These are phyloP conservation scores for Philaethria dido DNA, from an alignment of 2,888 invertebrate genomes.

Conservation along the genomic window DNA sequence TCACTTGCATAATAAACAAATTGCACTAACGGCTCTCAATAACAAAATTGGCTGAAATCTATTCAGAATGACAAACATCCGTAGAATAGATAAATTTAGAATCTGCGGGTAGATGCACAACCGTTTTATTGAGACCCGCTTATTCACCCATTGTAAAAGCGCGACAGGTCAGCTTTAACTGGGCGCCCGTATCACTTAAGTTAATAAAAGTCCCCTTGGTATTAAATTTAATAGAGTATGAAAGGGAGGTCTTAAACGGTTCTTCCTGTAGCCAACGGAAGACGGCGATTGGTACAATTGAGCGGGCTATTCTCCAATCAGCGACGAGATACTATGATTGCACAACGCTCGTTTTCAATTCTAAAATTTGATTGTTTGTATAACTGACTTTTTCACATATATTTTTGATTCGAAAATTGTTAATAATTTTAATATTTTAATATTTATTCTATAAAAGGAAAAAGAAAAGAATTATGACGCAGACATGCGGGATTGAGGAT, in stretches of 20 bases:
- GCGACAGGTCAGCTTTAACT: conserved; percentile 56
- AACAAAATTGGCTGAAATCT: conserved; percentile 73
- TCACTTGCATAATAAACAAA: conserved; percentile 49
- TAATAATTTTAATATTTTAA: too few relatives aligned
- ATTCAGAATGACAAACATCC: conserved; percentile 73
- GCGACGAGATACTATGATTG: conserved; percentile 56
- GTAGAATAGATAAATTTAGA: conserved; percentile 63
- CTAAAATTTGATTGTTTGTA: conserved; percentile 24
- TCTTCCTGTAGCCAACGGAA: conserved; percentile 79
- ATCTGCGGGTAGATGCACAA: conserved; percentile 63
- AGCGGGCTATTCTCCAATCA: conserved; percentile 77
- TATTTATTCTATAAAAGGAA: too few relatives aligned
- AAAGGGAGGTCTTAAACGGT: conserved; percentile 76
- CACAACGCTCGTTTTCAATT: conserved; percentile 41
- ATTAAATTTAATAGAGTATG: conserved; percentile 82
- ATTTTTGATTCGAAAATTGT: background rate
- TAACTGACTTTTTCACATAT: background rate
- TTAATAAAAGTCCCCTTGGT: conserved; percentile 81
- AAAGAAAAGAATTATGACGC: too few relatives aligned
- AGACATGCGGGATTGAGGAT: too few relatives aligned
- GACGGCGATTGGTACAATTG: conserved; percentile 82
- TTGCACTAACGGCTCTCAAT: conserved; percentile 66
- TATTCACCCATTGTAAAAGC: conserved; percentile 42
- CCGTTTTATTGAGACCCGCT: conserved; percentile 52
- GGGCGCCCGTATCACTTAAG: conserved; percentile 79